A percentile compares a stretch with the other conserved stretches of the same genome.
Evolutionary conservation across 2,113 vertebrate species (phyloP).

Genomic region (Smithornis capensis): DNA sequence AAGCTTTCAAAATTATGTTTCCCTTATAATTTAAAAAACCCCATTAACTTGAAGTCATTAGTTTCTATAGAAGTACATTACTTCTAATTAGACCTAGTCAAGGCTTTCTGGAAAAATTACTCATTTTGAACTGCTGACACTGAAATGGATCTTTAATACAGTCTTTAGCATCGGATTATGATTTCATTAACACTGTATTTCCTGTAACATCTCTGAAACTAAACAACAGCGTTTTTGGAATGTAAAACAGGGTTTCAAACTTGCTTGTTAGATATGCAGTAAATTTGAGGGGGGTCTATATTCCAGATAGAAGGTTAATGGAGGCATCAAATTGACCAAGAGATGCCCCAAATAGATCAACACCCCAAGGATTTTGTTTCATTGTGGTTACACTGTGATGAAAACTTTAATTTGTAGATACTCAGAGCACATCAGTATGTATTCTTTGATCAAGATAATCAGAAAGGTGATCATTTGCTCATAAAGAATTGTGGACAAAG

Average conservation of each 20-base stretch:
- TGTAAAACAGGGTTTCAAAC: not conserved
- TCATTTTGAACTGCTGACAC: not conserved
- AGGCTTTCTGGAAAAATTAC: not conserved
- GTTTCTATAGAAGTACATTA: not conserved
- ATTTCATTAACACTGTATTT: too few species aligned
- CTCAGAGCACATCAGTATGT: not conserved
- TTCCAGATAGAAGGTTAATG: not conserved
- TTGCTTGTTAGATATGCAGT: not conserved
- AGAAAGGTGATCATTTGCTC: not conserved
- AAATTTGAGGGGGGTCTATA: not conserved
- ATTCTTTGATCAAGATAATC: not conserved
- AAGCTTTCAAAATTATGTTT: not conserved
- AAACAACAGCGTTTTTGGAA: not conserved
- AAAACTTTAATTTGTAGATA: not conserved
- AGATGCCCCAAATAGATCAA: not conserved
- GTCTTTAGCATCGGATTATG: too few species aligned
- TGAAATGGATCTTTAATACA: too few species aligned
- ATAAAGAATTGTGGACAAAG: not conserved
- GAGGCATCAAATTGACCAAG: not conserved
- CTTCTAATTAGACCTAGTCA: not conserved
- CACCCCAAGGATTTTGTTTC: not conserved
- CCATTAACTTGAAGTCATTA: not conserved
- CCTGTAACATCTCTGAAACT: not conserved
- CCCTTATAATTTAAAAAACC: not conserved
- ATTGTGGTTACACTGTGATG: not conserved